These are phyloP conservation scores for Hepsetus odoe DNA, from an alignment of 2,113 vertebrate species.

Conservation along the genomic window DNA sequence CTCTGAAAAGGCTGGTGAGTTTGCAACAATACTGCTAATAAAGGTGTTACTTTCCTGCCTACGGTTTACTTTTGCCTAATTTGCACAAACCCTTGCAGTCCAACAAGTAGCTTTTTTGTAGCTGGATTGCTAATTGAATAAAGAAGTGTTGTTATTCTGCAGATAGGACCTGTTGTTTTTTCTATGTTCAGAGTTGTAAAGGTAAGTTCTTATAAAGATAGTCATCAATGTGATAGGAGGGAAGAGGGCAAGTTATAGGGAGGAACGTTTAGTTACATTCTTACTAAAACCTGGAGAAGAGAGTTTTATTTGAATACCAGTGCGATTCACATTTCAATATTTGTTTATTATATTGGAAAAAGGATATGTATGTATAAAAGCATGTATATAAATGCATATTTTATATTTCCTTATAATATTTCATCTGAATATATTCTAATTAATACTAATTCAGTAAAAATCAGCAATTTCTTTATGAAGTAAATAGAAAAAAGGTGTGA, in stretches of 20 bases:
- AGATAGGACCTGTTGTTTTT: background rate
- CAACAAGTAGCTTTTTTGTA: background rate
- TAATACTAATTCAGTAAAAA: too few species aligned
- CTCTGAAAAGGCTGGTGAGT: slow-evolving; percentile 72
- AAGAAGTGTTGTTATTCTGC: slow-evolving; percentile 9
- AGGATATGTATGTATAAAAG: too few species aligned
- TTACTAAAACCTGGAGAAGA: background rate
- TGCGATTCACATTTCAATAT: background rate
- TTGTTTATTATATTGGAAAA: too few species aligned
- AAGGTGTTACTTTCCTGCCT: slow-evolving; percentile 51
- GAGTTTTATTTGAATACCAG: background rate
- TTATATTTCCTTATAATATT: too few species aligned
- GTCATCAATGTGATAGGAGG: background rate
- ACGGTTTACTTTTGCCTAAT: background rate
- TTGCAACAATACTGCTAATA: slow-evolving; percentile 72
- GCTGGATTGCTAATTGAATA: background rate
- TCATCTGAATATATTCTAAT: too few species aligned
- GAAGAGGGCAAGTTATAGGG: too few species aligned
- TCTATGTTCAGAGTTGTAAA: background rate
- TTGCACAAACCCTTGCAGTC: background rate
- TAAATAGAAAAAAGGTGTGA: too few species aligned
- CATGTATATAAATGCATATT: too few species aligned
- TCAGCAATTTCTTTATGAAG: too few species aligned
- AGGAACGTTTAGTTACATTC: too few species aligned
- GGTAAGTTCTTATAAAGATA: background rate